Conservation (phyloP, 1,140 invertebrate species). For the Pogonomyrmex californicus region DNA sequence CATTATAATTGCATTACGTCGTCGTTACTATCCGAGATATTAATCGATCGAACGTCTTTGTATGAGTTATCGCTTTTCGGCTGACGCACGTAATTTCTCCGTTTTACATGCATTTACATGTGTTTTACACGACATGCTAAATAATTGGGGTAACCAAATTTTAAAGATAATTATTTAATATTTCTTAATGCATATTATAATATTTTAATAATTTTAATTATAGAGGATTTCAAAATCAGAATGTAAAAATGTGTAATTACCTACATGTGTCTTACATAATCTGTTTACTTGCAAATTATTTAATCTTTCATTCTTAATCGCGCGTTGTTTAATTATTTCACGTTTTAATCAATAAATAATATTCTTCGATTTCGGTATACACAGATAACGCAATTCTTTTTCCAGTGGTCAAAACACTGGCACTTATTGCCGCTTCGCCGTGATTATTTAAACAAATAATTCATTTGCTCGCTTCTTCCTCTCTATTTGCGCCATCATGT, state of each 20-base stretch:
- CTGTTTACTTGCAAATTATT: not conserved
- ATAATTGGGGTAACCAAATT: not conserved
- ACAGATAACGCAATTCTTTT: constrained; percentile 11
- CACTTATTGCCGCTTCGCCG: not conserved
- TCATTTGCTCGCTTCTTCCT: not conserved
- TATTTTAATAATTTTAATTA: not conserved
- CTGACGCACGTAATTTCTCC: constrained; percentile 13
- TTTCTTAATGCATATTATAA: not conserved
- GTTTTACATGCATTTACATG: constrained; percentile 43
- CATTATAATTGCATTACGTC: constrained; percentile 35
- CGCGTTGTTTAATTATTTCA: not conserved
- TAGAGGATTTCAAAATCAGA: not conserved
- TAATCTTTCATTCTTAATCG: not conserved
- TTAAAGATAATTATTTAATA: not conserved
- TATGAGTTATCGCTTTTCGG: constrained; percentile 51
- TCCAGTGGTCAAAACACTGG: not conserved
- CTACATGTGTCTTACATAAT: not conserved
- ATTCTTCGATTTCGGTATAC: not conserved
- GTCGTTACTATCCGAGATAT: constrained; percentile 48
- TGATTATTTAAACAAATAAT: constrained; percentile 3
- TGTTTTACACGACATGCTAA: constrained; percentile 27
- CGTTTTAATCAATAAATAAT: not conserved
- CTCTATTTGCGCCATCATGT: not conserved
- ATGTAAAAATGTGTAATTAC: not conserved
- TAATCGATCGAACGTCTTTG: constrained; percentile 52